These are phyloP conservation scores for Plecotus auritus DNA, from an alignment of 2,113 vertebrate genomes.

Conservation along the genomic window DNA sequence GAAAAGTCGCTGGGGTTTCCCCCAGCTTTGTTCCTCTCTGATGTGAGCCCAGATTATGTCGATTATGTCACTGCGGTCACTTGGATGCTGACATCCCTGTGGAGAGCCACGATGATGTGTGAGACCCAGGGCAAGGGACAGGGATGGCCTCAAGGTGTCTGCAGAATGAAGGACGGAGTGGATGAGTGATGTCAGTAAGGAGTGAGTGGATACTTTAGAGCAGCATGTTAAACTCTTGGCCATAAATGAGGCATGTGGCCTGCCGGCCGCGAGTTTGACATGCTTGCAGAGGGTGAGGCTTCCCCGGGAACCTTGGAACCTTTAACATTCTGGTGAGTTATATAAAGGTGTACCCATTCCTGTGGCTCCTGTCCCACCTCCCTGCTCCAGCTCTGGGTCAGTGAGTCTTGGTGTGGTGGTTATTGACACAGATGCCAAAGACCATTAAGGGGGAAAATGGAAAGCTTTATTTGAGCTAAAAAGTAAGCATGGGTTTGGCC, in stretches of 20 bases:
- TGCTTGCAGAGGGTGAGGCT: not conserved
- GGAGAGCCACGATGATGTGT: rapidly evolving
- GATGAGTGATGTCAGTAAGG: not conserved
- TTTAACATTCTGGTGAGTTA: not conserved
- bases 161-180: not conserved
- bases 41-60: not conserved
- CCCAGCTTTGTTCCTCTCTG: not conserved
- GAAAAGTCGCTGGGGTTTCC: not conserved
- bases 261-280: too few species aligned
- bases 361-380: not conserved
- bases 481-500: conserved; percentile 35
- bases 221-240: too few species aligned
- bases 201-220: not conserved
- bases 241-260: too few species aligned
- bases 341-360: not conserved
- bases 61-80: not conserved
- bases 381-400: not conserved
- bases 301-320: not conserved
- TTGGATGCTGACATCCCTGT: not conserved
- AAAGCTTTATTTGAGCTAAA: conserved; percentile 25
- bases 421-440: conserved; percentile 30
- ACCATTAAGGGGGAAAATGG: not conserved
- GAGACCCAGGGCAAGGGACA: not conserved
- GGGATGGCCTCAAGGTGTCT: not conserved
- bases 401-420: not conserved